Base-by-base conservation (phyloP, 2,797 vertebrate genomes). In the Erithacus rubecula region DNA sequence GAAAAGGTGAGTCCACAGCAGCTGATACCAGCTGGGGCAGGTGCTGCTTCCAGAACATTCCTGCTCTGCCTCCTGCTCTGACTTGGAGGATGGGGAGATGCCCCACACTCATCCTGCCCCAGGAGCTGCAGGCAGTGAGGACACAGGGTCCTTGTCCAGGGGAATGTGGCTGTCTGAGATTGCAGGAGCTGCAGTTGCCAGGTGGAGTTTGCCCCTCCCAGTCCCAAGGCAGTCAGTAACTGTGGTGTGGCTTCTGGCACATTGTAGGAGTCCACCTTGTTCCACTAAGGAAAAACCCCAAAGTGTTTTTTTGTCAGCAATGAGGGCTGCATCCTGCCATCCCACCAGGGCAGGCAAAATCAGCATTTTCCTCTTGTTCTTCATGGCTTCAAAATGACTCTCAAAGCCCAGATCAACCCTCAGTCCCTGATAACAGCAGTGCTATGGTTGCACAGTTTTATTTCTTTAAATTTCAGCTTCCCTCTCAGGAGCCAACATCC, bases 391-490 rank as follows among this genome's bases (percentile, higher is more conserved):
- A 13, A 85, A 77, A 49, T 0, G 0, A 20, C 32, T 41, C 49
- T 67, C 16, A 24, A 11, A 37, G 72, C 46, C 32, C 47, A 46
- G 87, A 13, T 26, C 7, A 30, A n/a, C 30, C 56, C 22, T 15
- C 20, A 10, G 0, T 7, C 29, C 32, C 52, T 76, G 18, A 5
- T 36, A 60, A 56, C 30, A 39, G 43, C 70, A 36, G 22, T 39
- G 44, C 53, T 67, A 16, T 0, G 49, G 67, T 4, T 62, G 52
- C 51, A 53, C 9, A 0, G 0, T 59, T 74, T 83, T 71, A n/a
- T 93, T 44, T 39, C 20, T 87, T 87, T 88, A 34, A 43, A 60
- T 96, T 96, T 52, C 94, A 96, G 95, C 92, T 94, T 96, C 84
- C 74, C 59, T 93, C 94, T 96, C 93, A 95, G 95, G 95, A 96